These are phyloP conservation scores for Drosophila repletoides DNA, from an alignment of 1,140 invertebrate species.

Conservation along the genomic window DNA sequence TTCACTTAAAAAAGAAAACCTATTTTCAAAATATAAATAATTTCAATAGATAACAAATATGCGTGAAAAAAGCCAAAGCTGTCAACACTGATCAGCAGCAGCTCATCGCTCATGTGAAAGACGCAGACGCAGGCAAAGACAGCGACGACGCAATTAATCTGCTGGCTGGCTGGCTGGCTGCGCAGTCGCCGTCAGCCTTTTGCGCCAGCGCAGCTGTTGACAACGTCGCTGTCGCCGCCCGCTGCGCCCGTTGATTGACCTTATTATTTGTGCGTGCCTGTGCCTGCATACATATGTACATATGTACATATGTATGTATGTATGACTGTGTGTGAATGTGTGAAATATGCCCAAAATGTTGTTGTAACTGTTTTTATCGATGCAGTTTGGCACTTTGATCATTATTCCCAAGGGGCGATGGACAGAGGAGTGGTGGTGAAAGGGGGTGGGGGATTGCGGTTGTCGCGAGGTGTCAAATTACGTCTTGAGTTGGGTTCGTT, in stretches of 20 bases:
- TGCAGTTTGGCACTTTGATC: slow-evolving; percentile 23
- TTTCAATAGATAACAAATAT: too few species aligned
- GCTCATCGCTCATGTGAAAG: slow-evolving; percentile 63
- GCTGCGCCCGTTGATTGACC: slow-evolving; percentile 74
- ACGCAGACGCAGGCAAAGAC: slow-evolving; percentile 17
- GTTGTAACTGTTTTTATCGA: slow-evolving; percentile 64
- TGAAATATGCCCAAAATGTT: slow-evolving; percentile 51
- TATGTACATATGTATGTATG: background rate
- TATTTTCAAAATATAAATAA: too few species aligned
- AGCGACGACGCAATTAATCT: slow-evolving; percentile 64
- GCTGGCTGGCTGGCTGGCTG: slow-evolving; percentile 19
- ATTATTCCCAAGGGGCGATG: background rate
- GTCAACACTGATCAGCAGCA: slow-evolving; percentile 9
- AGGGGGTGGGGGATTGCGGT: background rate
- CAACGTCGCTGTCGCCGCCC: slow-evolving; percentile 59
- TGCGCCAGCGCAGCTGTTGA: slow-evolving; percentile 71
- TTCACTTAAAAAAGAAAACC: too few species aligned
- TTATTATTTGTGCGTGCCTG: slow-evolving; percentile 56
- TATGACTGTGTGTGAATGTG: slow-evolving; percentile 18
- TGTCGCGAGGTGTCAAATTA: slow-evolving; percentile 54
- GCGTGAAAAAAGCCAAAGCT: background rate
- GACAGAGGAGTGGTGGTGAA: background rate
- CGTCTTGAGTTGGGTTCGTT: slow-evolving; percentile 30
- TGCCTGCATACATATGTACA: background rate
- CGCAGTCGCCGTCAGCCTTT: slow-evolving; percentile 16